Conservation (phyloP, 2,113 vertebrate genomes). For the Junco hyemalis region DNA sequence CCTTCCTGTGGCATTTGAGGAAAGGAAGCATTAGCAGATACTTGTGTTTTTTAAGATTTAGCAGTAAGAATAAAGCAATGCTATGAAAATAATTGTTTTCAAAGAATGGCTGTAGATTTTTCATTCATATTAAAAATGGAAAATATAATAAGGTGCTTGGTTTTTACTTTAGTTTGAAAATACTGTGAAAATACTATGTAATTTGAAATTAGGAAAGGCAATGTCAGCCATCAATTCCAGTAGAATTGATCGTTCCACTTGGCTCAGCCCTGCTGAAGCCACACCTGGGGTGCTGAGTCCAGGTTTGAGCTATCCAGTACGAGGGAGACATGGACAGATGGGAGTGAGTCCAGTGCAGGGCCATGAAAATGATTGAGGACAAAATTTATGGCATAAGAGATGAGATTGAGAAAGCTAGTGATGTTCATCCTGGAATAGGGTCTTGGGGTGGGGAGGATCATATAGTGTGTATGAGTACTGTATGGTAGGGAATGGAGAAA, state of each 20-base stretch:
- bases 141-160: not conserved
- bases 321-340: not conserved
- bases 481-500: not conserved
- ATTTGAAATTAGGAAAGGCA: not conserved
- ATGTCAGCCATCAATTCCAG: not conserved
- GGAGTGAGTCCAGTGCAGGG: not conserved
- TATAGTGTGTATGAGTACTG: not conserved
- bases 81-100: not conserved
- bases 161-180: not conserved
- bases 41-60: not conserved
- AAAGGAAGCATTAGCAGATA: not conserved
- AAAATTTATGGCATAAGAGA: accelerated
- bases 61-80: not conserved
- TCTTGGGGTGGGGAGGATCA: not conserved
- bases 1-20: not conserved
- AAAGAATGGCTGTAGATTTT: not conserved
- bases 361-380: not conserved
- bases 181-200: not conserved
- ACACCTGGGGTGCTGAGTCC: not conserved
- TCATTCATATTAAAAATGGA: not conserved
- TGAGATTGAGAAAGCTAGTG: not conserved
- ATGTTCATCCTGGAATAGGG: not conserved
- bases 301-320: not conserved
- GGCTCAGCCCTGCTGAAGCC: not conserved
- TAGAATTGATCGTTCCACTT: not conserved